Conservation (phyloP, 2,113 vertebrate species). For the Xiphias gladius region DNA sequence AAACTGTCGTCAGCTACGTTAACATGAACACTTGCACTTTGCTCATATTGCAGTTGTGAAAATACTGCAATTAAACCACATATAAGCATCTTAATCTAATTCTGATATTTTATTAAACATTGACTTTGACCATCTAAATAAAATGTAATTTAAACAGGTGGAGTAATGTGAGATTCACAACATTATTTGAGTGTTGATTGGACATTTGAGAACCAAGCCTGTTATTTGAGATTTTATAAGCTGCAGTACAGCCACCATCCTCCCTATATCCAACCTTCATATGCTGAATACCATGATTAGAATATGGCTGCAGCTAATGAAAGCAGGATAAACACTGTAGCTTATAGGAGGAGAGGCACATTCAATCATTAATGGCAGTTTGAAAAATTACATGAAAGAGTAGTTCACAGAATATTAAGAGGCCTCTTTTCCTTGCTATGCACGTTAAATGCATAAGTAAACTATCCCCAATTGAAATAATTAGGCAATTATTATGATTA, state of each 20-base stretch:
- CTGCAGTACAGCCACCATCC: background rate
- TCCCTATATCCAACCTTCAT: background rate
- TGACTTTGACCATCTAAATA: slow-evolving; percentile 14
- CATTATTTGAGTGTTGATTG: slow-evolving; percentile 20
- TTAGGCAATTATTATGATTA: slow-evolving; percentile 41
- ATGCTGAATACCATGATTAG: slow-evolving; percentile 14
- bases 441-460: slow-evolving; percentile 40
- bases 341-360: slow-evolving; percentile 10
- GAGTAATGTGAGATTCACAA: slow-evolving; percentile 10
- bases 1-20: background rate
- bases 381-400: slow-evolving; percentile 43
- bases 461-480: slow-evolving; percentile 34
- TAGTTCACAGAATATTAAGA: slow-evolving; percentile 34
- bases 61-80: background rate
- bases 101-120: slow-evolving; percentile 5
- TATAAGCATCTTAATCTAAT: slow-evolving; percentile 14
- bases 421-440: slow-evolving; percentile 25
- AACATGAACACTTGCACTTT: background rate
- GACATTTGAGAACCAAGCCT: background rate
- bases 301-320: slow-evolving; percentile 43
- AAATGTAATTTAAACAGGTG: slow-evolving; percentile 20
- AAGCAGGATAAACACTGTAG: background rate
- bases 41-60: background rate
- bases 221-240: background rate
- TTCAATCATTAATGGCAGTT: slow-evolving; percentile 19